Percentiles rank a stretch among this genome's conserved stretches.
These are phyloP conservation scores for Sitobion miscanthi DNA, from an alignment of 1,140 invertebrate genomes.

Conservation along the genomic window DNA sequence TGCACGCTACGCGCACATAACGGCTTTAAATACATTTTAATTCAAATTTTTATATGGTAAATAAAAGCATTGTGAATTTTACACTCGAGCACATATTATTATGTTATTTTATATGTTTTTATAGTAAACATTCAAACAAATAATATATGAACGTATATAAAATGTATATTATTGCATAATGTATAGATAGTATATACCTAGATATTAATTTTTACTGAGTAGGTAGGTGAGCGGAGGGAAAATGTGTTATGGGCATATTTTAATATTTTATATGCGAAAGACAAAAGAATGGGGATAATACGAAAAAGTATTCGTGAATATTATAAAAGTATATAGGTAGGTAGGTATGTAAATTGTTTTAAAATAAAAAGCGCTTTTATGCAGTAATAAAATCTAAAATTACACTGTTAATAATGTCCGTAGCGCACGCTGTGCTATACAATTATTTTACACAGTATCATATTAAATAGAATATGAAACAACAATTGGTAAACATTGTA, in stretches of 20 bases:
- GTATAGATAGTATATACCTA: not conserved
- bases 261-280: not conserved
- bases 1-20: not conserved
- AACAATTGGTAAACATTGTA: not conserved
- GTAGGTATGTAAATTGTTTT: constrained; percentile 1
- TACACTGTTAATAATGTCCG: not conserved
- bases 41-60: not conserved
- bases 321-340: not conserved
- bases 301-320: constrained; percentile 3
- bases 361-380: constrained; percentile 14
- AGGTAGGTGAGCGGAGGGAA: not conserved
- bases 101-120: not conserved
- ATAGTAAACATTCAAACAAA: not conserved
- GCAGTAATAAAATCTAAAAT: not conserved
- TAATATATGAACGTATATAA: constrained; percentile 2
- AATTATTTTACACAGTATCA: not conserved
- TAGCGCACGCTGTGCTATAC: not conserved
- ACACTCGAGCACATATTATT: not conserved
- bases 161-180: not conserved
- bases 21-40: not conserved
- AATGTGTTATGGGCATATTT: constrained; percentile 6
- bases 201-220: constrained; percentile 6
- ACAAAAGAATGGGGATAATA: not conserved
- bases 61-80: not conserved
- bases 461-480: not conserved